These are phyloP conservation scores for Papilio polytes DNA, from an alignment of 1,140 invertebrate genomes.

Conservation along the genomic window DNA sequence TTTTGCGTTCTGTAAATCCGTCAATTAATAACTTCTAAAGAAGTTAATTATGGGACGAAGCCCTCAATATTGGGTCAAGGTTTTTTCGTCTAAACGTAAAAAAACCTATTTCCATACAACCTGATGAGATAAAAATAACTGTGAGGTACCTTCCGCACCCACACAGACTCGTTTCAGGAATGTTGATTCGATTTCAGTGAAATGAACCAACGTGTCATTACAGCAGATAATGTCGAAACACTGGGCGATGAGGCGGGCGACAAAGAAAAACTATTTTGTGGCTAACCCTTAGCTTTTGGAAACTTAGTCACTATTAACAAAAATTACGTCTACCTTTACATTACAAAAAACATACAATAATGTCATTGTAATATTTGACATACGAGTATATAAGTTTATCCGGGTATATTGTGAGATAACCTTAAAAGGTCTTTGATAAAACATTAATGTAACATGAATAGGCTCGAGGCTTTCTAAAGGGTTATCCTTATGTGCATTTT, in stretches of 20 bases:
- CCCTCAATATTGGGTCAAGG: conserved; percentile 9
- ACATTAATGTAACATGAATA: conserved; percentile 28
- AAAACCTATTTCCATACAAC: conserved; percentile 9
- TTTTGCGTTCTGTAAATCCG: neutral
- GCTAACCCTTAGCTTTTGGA: neutral
- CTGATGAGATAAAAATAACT: neutral
- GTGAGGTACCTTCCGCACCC: neutral
- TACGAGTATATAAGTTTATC: neutral
- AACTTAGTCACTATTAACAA: neutral
- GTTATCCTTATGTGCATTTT: conserved; percentile 15
- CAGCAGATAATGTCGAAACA: conserved; percentile 2
- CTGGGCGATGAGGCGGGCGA: neutral
- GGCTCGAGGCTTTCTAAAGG: conserved; percentile 30
- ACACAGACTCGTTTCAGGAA: neutral
- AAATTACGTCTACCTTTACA: neutral
- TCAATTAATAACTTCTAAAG: neutral
- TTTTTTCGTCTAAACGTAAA: neutral
- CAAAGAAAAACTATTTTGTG: neutral
- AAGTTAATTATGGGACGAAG: conserved; percentile 1
- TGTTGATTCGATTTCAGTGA: neutral
- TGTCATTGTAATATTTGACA: neutral
- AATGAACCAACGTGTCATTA: neutral
- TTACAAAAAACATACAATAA: neutral
- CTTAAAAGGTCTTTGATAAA: conserved; percentile 20
- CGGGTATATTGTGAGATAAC: conserved; percentile 2